Base-by-base conservation (phyloP, 2,113 vertebrate genomes). In the Edolisoma coerulescens region DNA sequence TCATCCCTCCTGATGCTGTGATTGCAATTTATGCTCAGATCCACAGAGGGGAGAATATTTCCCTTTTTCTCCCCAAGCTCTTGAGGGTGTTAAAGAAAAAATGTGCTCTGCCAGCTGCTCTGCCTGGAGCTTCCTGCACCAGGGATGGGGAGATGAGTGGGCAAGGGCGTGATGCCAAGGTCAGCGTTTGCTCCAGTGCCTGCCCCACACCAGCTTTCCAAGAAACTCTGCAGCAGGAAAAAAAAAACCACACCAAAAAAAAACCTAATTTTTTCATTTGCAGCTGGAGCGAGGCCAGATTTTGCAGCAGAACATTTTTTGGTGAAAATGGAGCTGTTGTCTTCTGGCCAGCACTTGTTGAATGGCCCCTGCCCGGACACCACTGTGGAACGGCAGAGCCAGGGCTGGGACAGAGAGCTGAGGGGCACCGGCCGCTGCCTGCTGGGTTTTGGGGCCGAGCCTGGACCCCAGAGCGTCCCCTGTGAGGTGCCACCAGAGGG, bases 261-360 rank as follows among this genome's bases (percentile, higher is more conserved):
- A 20, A 19, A 33, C 13, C 17, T 27, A n/a, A 28, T 84, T 89
- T 87, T 80, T 91, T 74, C n/a, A 49, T 91, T 79, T 52, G 19
- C 67, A 61, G 82, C 53, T 96, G 94, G 85, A 93, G 14, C 0
- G 0, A 76, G 54, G 88, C 90, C 90, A 94, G 65, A 20, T 57
- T 56, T 82, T 87, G 60, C 84, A 87, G 80, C 42, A 63, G 78
- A 78, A 80, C 32, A 10, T 44, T 70, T 77, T 82, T 61, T 8
- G 13, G 74, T 83, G 77, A 77, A 84, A 90, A 86, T 59, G 59
- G 83, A 89, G 71, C 56, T 42, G 24, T 42, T 89, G 64, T 74
- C 47, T 86, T 54, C 33, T 52, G 89, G 39, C 68, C 85, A 90
- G 47, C 32, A 50, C 35, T 41, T 33, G 1, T 9, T 41, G 63